Percentiles rank a stretch among this genome's conserved stretches.
Conservation (phyloP, 2,888 invertebrate genomes). For the Lepidochitona cinerea region DNA sequence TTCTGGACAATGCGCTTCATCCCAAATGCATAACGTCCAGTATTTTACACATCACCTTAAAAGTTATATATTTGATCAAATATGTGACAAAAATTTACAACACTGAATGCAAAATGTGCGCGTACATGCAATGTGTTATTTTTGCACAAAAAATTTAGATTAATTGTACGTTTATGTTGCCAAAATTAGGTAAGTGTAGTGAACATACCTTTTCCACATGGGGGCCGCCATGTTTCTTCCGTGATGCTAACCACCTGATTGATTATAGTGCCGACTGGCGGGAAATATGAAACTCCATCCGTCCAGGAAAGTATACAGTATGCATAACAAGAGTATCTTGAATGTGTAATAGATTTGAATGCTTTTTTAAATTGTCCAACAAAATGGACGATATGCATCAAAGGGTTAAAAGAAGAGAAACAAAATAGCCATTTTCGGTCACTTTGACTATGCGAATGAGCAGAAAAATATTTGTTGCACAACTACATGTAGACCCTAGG, state of each 20-base stretch:
- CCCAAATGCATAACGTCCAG: not conserved
- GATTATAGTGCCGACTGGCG: not conserved
- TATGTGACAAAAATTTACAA: not conserved
- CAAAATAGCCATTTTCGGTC: too few species aligned
- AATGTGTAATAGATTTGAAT: not conserved
- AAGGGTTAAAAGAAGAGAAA: too few species aligned
- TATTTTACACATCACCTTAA: not conserved
- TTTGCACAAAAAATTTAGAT: not conserved
- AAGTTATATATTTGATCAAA: not conserved
- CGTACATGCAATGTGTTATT: too few species aligned
- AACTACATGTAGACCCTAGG: too few species aligned
- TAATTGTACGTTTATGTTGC: not conserved
- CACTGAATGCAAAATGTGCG: not conserved
- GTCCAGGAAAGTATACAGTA: not conserved
- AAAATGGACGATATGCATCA: not conserved
- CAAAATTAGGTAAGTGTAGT: not conserved
- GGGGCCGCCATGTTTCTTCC: not conserved
- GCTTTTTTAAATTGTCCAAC: not conserved
- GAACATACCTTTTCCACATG: constrained; percentile 5
- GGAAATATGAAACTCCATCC: not conserved
- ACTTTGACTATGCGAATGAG: too few species aligned
- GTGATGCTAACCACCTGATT: not conserved
- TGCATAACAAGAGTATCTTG: not conserved
- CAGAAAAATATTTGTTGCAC: too few species aligned
- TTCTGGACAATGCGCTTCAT: not conserved